phyloP scores from a whole-genome alignment of 1,140 invertebrate species.

The Thaumatotibia leucotreta region DNA sequence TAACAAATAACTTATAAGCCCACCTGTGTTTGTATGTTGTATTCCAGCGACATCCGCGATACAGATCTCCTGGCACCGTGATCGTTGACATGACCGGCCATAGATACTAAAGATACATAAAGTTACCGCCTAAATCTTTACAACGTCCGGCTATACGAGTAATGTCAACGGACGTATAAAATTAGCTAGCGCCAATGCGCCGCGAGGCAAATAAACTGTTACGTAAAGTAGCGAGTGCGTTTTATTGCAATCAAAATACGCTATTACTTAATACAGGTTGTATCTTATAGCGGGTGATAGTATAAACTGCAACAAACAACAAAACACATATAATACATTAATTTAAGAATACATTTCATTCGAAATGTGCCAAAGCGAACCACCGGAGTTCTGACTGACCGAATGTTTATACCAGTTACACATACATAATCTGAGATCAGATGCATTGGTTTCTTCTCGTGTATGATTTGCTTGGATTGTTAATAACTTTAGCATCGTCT shows the following conservation, averaged over 20 bases:
- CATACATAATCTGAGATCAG: neutral
- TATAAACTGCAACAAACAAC: no score
- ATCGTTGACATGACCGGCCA: neutral
- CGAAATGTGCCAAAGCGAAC: no score
- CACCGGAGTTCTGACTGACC: no score
- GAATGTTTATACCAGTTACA: no score
- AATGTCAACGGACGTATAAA: slow-evolving; percentile 58
- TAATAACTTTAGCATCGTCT: neutral
- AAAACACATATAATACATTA: neutral
- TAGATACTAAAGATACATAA: neutral
- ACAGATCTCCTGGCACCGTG: slow-evolving; percentile 1
- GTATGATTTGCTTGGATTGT: neutral
- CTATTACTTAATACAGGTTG: no score
- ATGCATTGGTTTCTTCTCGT: neutral
- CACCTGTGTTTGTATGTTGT: neutral
- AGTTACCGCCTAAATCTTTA: slow-evolving; percentile 29
- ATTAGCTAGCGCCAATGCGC: slow-evolving; percentile 60
- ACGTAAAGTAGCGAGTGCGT: neutral
- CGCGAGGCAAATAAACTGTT: slow-evolving; percentile 30
- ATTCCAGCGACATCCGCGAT: slow-evolving; percentile 8
- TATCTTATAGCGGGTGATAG: neutral
- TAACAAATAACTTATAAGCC: neutral
- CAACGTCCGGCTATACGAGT: slow-evolving; percentile 57
- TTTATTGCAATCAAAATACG: neutral
- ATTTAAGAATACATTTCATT: no score